Conservation (phyloP, 2,888 invertebrate species). For the Ceramica pisi region DNA sequence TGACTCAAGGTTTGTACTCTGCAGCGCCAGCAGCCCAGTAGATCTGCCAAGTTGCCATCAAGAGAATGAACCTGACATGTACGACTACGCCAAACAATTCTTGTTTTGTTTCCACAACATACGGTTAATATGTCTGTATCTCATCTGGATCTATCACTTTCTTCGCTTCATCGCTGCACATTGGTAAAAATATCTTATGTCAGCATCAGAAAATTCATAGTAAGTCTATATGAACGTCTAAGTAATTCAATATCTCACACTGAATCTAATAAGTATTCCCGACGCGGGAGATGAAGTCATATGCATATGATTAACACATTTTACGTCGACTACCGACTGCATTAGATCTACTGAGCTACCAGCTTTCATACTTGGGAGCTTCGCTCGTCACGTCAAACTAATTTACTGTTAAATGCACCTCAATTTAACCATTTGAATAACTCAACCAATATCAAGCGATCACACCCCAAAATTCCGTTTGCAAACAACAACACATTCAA, state of each 20-base stretch:
- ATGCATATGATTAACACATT: conserved; percentile 37
- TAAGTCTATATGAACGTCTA: neutral
- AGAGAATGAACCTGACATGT: neutral
- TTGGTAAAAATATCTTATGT: neutral
- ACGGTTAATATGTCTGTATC: neutral
- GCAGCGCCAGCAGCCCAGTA: no score
- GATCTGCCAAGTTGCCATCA: neutral
- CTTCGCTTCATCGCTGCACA: neutral
- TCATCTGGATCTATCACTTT: conserved; percentile 5
- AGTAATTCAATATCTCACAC: conserved; percentile 7
- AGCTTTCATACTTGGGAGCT: neutral
- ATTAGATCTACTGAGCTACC: neutral
- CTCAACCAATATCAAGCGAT: neutral
- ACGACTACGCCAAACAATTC: neutral
- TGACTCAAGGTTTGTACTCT: neutral
- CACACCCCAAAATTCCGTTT: neutral
- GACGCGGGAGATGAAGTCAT: conserved; percentile 4
- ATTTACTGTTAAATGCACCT: neutral
- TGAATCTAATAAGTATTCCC: conserved; percentile 6
- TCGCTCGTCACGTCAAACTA: conserved; percentile 2
- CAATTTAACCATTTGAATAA: neutral
- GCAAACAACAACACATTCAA: neutral
- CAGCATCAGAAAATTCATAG: no score
- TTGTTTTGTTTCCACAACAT: neutral
- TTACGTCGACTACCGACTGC: neutral